Evolutionary conservation across 1,140 invertebrate species (phyloP).

Genomic region (Galleria mellonella): DNA sequence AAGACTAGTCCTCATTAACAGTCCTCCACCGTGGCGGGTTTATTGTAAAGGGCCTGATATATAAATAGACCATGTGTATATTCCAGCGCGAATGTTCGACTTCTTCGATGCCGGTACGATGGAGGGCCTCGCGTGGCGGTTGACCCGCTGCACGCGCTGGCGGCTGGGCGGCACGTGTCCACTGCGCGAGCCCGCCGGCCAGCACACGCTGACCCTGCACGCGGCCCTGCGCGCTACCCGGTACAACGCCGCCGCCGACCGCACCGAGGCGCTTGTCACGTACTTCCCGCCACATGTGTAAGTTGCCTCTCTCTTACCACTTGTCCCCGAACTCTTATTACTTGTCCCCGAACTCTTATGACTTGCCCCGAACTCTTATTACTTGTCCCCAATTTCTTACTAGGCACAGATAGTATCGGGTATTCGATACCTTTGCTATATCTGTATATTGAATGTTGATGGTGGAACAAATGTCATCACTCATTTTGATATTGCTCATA

Average conservation of each 20-base stretch:
- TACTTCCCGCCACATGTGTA: conserved; percentile 62
- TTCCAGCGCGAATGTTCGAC: conserved; percentile 86
- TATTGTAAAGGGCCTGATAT: no score
- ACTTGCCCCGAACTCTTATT: conserved; percentile 5
- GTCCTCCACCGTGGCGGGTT: no score
- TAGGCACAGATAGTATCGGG: no score
- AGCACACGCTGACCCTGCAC: conserved; percentile 54
- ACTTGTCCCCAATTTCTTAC: not conserved
- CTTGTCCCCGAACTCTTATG: no score
- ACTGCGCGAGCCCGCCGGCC: conserved; percentile 46
- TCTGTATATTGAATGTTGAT: no score
- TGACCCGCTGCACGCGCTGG: conserved; percentile 50
- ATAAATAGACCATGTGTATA: no score
- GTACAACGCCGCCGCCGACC: conserved; percentile 31
- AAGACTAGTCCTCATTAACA: no score
- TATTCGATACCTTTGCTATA: no score
- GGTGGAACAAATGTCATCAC: no score
- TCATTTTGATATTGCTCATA: no score
- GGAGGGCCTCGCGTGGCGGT: conserved; percentile 84
- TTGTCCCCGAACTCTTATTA: not conserved
- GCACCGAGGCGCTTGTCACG: conserved; percentile 49
- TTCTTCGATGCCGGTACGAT: conserved; percentile 92
- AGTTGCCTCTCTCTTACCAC: conserved; percentile 18
- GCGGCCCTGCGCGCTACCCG: conserved; percentile 41
- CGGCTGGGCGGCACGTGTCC: conserved; percentile 47